These are phyloP conservation scores for Flabesymbios commensalis DNA, from an alignment of 2,888 invertebrate genomes.

Conservation along the genomic window DNA sequence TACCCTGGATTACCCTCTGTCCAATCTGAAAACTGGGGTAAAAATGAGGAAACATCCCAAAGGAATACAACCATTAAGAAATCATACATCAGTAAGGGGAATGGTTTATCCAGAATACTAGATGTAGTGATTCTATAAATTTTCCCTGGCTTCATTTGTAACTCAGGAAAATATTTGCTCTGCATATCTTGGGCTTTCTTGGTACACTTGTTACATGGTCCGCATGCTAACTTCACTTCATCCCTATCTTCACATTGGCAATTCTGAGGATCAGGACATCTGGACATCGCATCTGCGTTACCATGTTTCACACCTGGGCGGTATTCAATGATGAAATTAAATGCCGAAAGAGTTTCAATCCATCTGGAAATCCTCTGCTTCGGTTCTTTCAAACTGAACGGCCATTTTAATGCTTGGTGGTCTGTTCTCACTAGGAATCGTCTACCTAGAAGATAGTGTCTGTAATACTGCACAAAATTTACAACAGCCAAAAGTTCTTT, in stretches of 20 bases:
- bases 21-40: too few species aligned
- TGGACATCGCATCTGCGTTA: conserved; percentile 5
- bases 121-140: too few species aligned
- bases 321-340: background rate
- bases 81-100: too few species aligned
- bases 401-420: conserved; percentile 17
- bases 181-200: background rate
- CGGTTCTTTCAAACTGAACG: conserved; percentile 9
- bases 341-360: background rate
- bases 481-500: conserved; percentile 26
- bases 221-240: background rate
- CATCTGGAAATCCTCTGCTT: too few species aligned
- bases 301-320: background rate
- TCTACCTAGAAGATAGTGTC: conserved; percentile 20
- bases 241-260: background rate
- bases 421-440: conserved; percentile 20
- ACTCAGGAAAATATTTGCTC: background rate
- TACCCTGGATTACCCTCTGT: too few species aligned
- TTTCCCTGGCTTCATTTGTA: background rate
- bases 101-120: too few species aligned
- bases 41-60: too few species aligned
- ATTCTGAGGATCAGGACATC: background rate
- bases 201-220: conserved; percentile 6
- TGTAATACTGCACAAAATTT: conserved; percentile 13
- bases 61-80: too few species aligned